Conservation (phyloP, 2,797 vertebrate species). For the Chelonia mydas region DNA sequence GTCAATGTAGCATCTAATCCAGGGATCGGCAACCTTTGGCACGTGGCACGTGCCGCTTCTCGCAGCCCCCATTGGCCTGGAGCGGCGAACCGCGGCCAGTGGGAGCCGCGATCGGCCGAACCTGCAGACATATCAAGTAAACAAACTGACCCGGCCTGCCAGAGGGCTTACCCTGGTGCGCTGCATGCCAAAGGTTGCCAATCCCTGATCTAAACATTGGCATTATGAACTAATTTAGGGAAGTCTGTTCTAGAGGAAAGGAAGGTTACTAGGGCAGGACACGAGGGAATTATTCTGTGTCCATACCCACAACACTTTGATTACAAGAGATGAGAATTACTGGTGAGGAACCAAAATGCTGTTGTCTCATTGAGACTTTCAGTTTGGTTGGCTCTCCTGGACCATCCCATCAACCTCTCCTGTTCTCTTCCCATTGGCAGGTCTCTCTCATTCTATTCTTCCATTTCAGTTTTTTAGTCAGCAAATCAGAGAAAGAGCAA, state of each 20-base stretch:
- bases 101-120: no score
- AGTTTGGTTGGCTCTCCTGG: slow-evolving; percentile 48
- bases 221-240: neutral
- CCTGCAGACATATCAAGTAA: no score
- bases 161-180: no score
- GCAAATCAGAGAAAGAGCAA: slow-evolving; percentile 28
- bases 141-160: no score
- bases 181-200: no score
- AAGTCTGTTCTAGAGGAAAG: neutral
- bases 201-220: neutral
- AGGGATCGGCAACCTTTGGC: no score
- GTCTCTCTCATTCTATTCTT: neutral
- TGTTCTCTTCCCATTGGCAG: neutral
- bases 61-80: no score
- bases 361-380: neutral
- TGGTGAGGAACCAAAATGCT: slow-evolving; percentile 25
- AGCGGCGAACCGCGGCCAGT: no score
- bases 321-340: slow-evolving; percentile 35
- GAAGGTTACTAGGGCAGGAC: neutral
- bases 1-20: slow-evolving; percentile 2
- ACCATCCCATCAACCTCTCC: slow-evolving; percentile 27
- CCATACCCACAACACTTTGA: slow-evolving; percentile 11
- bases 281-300: neutral
- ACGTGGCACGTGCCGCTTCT: no score
- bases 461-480: slow-evolving; percentile 1